Conservation (phyloP, 2,888 invertebrate genomes). For the Drosophila limbata region DNA sequence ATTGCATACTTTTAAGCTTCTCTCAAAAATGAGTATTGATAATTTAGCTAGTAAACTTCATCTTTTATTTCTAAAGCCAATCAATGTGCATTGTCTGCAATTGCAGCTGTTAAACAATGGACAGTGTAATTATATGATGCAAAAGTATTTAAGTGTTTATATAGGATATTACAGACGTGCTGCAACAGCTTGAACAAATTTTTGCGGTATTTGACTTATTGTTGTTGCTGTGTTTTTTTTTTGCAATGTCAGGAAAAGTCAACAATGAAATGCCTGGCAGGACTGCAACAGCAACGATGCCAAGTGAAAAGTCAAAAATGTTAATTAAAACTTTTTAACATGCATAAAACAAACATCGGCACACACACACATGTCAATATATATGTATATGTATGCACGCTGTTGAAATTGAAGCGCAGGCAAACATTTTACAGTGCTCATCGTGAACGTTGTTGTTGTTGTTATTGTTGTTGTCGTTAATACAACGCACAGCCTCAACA, state of each 20-base stretch:
- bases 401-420: slow-evolving; percentile 25
- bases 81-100: background rate
- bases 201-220: slow-evolving; percentile 55
- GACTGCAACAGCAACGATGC: slow-evolving; percentile 39
- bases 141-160: background rate
- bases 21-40: background rate
- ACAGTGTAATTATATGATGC: slow-evolving; percentile 15
- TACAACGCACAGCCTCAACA: slow-evolving; percentile 29
- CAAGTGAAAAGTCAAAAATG: slow-evolving; percentile 77
- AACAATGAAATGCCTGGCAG: slow-evolving; percentile 54
- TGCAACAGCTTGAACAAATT: slow-evolving; percentile 52
- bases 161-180: slow-evolving; percentile 33
- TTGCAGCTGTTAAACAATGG: background rate
- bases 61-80: background rate
- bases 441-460: slow-evolving; percentile 17
- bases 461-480: slow-evolving; percentile 49
- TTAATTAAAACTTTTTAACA: slow-evolving; percentile 80
- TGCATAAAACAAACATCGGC: slow-evolving; percentile 69
- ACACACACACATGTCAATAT: slow-evolving; percentile 4
- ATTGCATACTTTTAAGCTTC: slow-evolving; percentile 12
- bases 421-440: slow-evolving; percentile 48
- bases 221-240: slow-evolving; percentile 12
- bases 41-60: background rate
- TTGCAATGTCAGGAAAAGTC: slow-evolving; percentile 73
- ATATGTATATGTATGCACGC: background rate